phyloP scores from a whole-genome alignment of 1,140 invertebrate species.

The Brachionus paranguensis region DNA sequence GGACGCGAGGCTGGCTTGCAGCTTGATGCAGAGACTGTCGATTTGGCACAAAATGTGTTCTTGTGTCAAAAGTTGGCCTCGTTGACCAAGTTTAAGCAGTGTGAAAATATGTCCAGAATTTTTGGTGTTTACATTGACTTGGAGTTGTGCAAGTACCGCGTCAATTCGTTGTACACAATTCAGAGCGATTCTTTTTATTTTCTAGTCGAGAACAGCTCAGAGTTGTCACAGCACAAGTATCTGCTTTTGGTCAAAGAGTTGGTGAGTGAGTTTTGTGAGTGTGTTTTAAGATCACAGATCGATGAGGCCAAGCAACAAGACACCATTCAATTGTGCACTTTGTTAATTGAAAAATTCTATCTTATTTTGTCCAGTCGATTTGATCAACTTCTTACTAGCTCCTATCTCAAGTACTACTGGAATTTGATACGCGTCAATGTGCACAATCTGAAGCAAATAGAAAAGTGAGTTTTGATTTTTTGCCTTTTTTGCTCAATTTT shows the following conservation, averaged over 20 bases:
- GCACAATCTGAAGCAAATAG: background rate
- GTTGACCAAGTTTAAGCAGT: background rate
- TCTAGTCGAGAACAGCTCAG: background rate
- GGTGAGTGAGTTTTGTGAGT: background rate
- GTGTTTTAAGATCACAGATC: background rate
- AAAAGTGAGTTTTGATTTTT: background rate
- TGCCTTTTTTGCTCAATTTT: background rate
- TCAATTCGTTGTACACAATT: background rate
- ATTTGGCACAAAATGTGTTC: background rate
- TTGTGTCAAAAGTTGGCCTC: background rate
- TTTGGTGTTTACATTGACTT: background rate
- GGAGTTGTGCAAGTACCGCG: background rate
- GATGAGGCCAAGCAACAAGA: background rate
- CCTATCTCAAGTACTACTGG: slow-evolving; percentile 19
- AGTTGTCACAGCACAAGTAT: background rate
- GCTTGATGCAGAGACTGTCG: background rate
- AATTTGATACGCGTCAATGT: background rate
- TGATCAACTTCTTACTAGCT: background rate
- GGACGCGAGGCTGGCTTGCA: background rate
- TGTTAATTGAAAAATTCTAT: background rate
- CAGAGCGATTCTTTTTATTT: background rate
- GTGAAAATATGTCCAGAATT: background rate
- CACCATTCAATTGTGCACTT: background rate
- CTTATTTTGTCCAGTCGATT: background rate
- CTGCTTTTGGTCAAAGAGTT: background rate